Percentiles rank a stretch among this genome's conserved stretches.
phyloP scores from a whole-genome alignment of 2,888 invertebrate species.

The Scaeva pyrastri region DNA sequence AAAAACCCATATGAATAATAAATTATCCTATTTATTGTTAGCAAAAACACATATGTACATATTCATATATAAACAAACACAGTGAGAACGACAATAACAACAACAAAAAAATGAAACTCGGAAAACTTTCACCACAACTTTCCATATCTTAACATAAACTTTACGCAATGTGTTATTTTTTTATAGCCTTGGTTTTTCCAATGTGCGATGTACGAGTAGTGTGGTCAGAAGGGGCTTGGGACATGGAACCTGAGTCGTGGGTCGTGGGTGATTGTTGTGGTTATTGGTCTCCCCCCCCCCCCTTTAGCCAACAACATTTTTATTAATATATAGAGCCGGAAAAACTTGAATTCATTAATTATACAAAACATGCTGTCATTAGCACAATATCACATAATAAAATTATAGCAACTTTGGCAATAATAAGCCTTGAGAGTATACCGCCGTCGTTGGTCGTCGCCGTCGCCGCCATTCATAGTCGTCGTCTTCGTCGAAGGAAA shows the following conservation, averaged over 20 bases:
- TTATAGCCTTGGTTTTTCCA: conserved; percentile 36
- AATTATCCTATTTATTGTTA: conserved; percentile 70
- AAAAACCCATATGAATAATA: conserved; percentile 64
- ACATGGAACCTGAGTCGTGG: no score
- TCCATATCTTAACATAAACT: conserved; percentile 10
- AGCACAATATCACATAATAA: conserved; percentile 72
- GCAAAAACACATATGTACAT: conserved; percentile 20
- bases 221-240: conserved; percentile 6
- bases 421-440: conserved; percentile 53
- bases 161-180: conserved; percentile 17
- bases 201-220: no score
- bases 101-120: conserved; percentile 1
- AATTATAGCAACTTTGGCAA: conserved; percentile 74
- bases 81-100: not conserved
- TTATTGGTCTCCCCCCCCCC: not conserved
- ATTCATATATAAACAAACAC: not conserved
- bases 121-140: conserved; percentile 13
- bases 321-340: conserved; percentile 52
- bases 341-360: conserved; percentile 72
- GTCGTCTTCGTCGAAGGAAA: not conserved
- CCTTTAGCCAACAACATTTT: conserved; percentile 27
- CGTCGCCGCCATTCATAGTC: no score
- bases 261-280: not conserved
- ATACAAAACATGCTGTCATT: conserved; percentile 74
- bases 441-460: not conserved